phyloP scores from a whole-genome alignment of 1,140 invertebrate species.

The Plectrocnemia conspersa region DNA sequence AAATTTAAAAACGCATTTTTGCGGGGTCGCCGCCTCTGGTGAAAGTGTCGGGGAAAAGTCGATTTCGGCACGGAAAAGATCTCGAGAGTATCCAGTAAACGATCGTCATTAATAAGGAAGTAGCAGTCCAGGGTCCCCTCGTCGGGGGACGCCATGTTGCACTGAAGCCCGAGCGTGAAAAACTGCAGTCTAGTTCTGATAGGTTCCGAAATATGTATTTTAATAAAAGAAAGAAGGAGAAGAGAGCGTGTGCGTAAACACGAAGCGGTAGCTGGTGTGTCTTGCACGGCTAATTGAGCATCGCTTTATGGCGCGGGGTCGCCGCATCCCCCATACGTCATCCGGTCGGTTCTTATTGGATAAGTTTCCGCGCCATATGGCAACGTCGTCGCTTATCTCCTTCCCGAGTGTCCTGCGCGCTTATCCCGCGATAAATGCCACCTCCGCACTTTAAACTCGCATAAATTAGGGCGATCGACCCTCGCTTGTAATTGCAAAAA shows the following conservation, averaged over 20 bases:
- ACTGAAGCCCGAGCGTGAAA: slow-evolving; percentile 15
- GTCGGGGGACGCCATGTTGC: slow-evolving; percentile 14
- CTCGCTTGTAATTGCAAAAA: no score
- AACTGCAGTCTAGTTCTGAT: slow-evolving; percentile 1
- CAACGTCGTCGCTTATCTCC: slow-evolving; percentile 23
- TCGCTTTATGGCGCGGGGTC: background rate
- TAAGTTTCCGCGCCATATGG: slow-evolving; percentile 36
- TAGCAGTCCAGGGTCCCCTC: slow-evolving; percentile 12
- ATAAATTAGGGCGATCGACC: no score
- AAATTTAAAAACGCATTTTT: no score
- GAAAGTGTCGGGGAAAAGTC: no score
- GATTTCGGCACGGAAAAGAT: slow-evolving; percentile 21
- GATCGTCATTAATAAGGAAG: slow-evolving; percentile 33
- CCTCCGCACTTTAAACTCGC: no score
- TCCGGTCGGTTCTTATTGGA: slow-evolving; percentile 34
- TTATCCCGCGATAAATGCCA: no score
- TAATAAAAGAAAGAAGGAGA: background rate
- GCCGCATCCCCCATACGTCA: slow-evolving; percentile 28
- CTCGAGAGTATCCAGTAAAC: slow-evolving; percentile 27
- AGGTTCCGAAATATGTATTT: no score
- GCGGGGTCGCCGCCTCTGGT: no score
- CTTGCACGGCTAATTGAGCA: slow-evolving; percentile 32
- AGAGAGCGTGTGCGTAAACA: background rate
- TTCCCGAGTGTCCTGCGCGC: slow-evolving; percentile 14
- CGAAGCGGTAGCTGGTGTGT: background rate